Evolutionary conservation across 2,888 invertebrate species (phyloP), one percentile per base, ranked within the genome.

Genomic region (Drosophila neotestacea): DNA sequence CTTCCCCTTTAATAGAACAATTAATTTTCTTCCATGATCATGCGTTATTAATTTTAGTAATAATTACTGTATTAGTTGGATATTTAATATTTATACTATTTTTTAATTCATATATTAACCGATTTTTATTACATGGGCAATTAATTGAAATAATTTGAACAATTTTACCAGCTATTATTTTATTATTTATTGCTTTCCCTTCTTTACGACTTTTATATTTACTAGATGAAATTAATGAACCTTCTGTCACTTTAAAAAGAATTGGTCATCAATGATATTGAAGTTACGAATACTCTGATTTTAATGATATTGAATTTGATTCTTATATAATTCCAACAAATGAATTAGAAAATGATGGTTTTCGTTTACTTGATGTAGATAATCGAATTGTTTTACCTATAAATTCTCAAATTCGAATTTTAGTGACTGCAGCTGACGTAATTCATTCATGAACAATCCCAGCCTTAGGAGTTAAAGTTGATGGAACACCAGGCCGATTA

Each of bases 251-350:
- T 0, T 85, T 95, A 91, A 95, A 95, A 93, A 92, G 93, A 32
- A 94, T 95, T 92, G 95, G 95, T 0, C 94, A 95, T 90, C 95
- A 95, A 94, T 95, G 95, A 94, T 95, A 94, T 70, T 95, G 94
- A 94, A 94, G 93, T 1, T 95, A 95, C 93, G 95, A 95, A 94
- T 95, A 95, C 81, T 94, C 94, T 55, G 94, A 95, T 90, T 95
- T 95, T 90, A 84, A 92, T 84, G 92, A 93, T 90, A 92, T 94
- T 90, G 93, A 94, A 93, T 95, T 95, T 93, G 94, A 95, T 76
- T 95, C 94, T 6, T 95, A 94, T 91, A 95, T 95, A 94, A 93
- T 93, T 11, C 93, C 94, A 60, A 91, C 92, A 38, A 90, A 91
- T 81, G 91, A 93, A 89, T 70, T 93, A 90, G 73, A 82, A 10